Evolutionary conservation across 2,113 vertebrate genomes (phyloP), one percentile per base, ranked within the genome.

Genomic region (Rhinogobius similis): DNA sequence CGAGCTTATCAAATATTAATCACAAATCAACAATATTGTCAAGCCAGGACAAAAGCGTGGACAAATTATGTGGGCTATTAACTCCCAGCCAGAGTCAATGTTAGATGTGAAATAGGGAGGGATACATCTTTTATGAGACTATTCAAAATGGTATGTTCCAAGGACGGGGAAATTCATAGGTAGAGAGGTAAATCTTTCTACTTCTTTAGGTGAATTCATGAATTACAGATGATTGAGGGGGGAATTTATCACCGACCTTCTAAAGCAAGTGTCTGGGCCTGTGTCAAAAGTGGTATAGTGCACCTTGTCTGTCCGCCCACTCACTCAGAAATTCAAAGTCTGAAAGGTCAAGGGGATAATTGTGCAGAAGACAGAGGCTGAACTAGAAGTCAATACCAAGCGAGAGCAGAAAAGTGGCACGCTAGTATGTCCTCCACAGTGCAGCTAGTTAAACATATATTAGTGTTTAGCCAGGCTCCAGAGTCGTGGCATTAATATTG

Each of bases 1-100:
- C 44, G 59, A 59, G 75, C 71, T 32, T 65, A 83, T 90, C 73
- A 89, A 90, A 88, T 88, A 89, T 88, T 85, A 72, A 89, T 82
- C 65, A 83, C 83, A 65, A 50, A 68, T 82, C 73, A 53, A 73
- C 61, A 59, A 82, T 83, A 83, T 77, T 75, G 73, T 74, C 63
- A 70, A 63, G 69, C 10, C 9, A 79, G 73, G 73, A 81, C 32
- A 69, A 78, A 82, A 79, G 82, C 55, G 53, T 55, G 62, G 38
- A 72, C n/a, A 63, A 63, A 63, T 41, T 63, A 63, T 41, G 39
- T 23, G 38, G 13, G 21, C 18, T 23, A 43, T 39, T 41, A 63
- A 43, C 62, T 41, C 36, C 36, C 21, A 43, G 62, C 62, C 62
- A 26, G 20, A 14, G 62, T 43, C 62, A 63, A 21, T 61, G 58